Evolutionary conservation across 2,888 invertebrate genomes (phyloP).

Genomic region (Plagodis pulveraria): DNA sequence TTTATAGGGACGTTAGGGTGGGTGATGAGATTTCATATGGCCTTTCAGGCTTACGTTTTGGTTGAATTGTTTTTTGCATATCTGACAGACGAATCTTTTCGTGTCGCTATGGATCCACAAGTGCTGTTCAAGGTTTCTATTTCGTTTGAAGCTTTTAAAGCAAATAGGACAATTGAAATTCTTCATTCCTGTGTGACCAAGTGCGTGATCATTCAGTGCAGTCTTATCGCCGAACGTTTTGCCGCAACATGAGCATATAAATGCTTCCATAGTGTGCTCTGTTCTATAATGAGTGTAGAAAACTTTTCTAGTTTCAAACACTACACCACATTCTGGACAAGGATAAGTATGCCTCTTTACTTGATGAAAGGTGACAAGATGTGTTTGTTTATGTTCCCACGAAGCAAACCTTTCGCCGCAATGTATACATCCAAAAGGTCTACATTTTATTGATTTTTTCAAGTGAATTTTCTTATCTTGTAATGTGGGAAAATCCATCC

Average conservation of each 20-base stretch:
- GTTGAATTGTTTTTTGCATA: constrained; percentile 68
- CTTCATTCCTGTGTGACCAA: constrained; percentile 80
- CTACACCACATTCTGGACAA: constrained; percentile 64
- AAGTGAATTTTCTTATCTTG: constrained; percentile 61
- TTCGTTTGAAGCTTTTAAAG: constrained; percentile 76
- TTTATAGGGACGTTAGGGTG: constrained; percentile 20
- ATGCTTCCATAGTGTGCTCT: constrained; percentile 61
- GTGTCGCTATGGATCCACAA: constrained; percentile 72
- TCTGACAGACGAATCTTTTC: constrained; percentile 63
- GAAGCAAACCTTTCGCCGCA: constrained; percentile 71
- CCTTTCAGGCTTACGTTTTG: constrained; percentile 70
- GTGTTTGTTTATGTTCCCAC: constrained; percentile 68
- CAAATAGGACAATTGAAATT: constrained; percentile 73
- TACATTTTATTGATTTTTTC: constrained; percentile 58
- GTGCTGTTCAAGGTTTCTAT: constrained; percentile 70
- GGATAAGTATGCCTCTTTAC: constrained; percentile 51
- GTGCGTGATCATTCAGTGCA: constrained; percentile 67
- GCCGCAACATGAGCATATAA: constrained; percentile 63
- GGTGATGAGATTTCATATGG: constrained; percentile 47
- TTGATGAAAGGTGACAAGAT: constrained; percentile 58
- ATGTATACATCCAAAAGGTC: constrained; percentile 61
- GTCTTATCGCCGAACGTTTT: constrained; percentile 58
- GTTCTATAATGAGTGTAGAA: constrained; percentile 68
- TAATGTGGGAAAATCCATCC: constrained; percentile 58
- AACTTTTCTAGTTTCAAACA: constrained; percentile 54